Evolutionary conservation across 35 echinoderm and acorn worm species (phyloP), one percentile per base, ranked within the genome.

Genomic region (Patiria miniata): DNA sequence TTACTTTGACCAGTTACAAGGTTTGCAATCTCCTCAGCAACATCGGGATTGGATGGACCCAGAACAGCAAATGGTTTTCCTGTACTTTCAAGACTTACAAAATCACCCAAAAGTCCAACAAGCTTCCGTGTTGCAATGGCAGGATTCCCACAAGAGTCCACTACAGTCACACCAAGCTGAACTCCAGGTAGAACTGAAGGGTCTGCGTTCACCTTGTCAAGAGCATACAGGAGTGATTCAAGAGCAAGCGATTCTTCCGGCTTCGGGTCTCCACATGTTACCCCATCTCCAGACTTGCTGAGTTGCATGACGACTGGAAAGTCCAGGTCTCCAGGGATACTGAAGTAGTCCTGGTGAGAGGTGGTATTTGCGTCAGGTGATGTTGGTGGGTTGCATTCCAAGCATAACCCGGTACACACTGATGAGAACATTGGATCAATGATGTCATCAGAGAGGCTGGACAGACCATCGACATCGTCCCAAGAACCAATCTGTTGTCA

Each of bases 91-190:
- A 91, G 40, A 36, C 58, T 54, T 7, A 16, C 61, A 5, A 69
- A 91, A 39, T 40, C 39, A 7, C 89, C 81, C 7, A 89, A 33
- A 3, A 82, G 65, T 7, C 60, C 68, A 1, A 81, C 69, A 2
- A 91, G 68, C 65, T 91, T 79, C 28, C 89, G 79, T 9, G 85
- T 28, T 14, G 89, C 81, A 10, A 91, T 55, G 7, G 78, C 68
- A 37, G 80, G 54, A 42, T 88, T 86, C 8, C 81, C 79, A 50
- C 93, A 95, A 1, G 89, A 78, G 54, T 95, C 93, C 1, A 95
- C 68, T 42, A 95, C 44, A 16, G 93, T 95, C 21, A 95, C 21
- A 39, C 93, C 93, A 8, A 95, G 80, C 14, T 91, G 78, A n/a
- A 91, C 38, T 17, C 83, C 89, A 2, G 82, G 82, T 19, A 91